Evolutionary conservation across 2,888 invertebrate species (phyloP), one percentile per base, ranked within the genome.

Genomic region (Pandemis corylana): DNA sequence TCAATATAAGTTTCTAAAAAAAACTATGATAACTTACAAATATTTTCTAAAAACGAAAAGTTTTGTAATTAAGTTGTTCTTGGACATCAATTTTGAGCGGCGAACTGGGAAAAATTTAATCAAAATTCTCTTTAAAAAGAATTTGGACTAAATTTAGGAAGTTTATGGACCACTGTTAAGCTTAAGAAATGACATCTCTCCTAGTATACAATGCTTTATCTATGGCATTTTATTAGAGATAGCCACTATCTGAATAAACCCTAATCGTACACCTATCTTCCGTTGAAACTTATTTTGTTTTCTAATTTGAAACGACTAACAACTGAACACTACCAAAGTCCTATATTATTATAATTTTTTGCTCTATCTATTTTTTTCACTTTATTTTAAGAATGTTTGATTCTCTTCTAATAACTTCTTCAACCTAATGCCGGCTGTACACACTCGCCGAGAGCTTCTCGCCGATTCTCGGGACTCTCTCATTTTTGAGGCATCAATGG

Each of bases 11-110:
- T 63, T 10, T 62, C 36, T 68, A 70, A 49, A 68, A 73, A 44
- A 67, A 75, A 67, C 67, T 75, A 75, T 67, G 46, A 67, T 71
- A 63, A 71, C 75, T 75, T 67, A 75, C 75, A 75, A 75, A 75
- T 75, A 75, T 71, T 75, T 75, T 75, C 75, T 75, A 75, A 67
- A 41, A 67, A 75, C 62, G 75, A 75, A 75, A 75, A 71, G 62
- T 67, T 75, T 71, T 71, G 75, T 75, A 75, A 75, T 71, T 63
- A 62, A 71, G 46, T 44, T 70, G n/a, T 67, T 71, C 49, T 36
- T 12, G 49, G 28, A 49, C 28, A 28, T 62, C 44, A 65, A 66
- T 64, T 51, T 15, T 13, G 44, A 13, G 59, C 56, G 13, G 41
- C n/a, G 1, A 51, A 62, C 20, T 10, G 20, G 41, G 20, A 20